Percentiles rank a stretch among this genome's conserved stretches.
phyloP scores from a whole-genome alignment of 2,888 invertebrate genomes.

The Hetaerina titia region DNA sequence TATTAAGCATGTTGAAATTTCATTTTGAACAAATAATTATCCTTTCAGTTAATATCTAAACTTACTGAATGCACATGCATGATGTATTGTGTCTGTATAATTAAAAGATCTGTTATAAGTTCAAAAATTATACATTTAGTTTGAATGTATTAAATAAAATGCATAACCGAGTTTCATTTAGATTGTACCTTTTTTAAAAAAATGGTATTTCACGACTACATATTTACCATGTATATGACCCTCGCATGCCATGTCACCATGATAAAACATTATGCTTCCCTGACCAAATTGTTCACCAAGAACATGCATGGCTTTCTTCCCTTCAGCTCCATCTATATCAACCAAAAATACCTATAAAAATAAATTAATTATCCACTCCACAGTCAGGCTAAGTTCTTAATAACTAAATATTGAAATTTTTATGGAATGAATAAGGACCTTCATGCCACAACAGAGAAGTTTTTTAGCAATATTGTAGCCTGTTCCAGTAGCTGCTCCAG shows the following conservation, averaged over 20 bases:
- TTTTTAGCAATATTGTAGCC: slow-evolving; percentile 29
- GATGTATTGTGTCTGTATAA: too few species aligned
- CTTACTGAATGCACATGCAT: too few species aligned
- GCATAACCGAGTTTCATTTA: too few species aligned
- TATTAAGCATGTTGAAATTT: too few species aligned
- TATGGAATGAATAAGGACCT: background rate
- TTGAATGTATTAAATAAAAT: too few species aligned
- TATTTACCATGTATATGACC: slow-evolving; percentile 39
- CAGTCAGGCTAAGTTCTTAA: background rate
- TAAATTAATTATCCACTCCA: background rate
- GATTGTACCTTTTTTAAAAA: background rate
- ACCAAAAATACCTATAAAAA: slow-evolving; percentile 32
- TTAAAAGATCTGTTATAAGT: too few species aligned
- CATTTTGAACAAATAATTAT: too few species aligned
- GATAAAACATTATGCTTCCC: slow-evolving; percentile 25
- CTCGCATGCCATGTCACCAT: slow-evolving; percentile 33
- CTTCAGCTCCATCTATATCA: slow-evolving; percentile 11
- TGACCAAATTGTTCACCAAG: background rate
- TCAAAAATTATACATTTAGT: too few species aligned
- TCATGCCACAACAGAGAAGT: slow-evolving; percentile 5
- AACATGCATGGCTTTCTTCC: background rate
- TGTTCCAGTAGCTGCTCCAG: slow-evolving; percentile 45
- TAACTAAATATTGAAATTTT: background rate
- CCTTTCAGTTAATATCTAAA: too few species aligned
- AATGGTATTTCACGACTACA: background rate